Conservation (phyloP, 2,888 invertebrate genomes). For the Zygothrica quintamaculata region DNA sequence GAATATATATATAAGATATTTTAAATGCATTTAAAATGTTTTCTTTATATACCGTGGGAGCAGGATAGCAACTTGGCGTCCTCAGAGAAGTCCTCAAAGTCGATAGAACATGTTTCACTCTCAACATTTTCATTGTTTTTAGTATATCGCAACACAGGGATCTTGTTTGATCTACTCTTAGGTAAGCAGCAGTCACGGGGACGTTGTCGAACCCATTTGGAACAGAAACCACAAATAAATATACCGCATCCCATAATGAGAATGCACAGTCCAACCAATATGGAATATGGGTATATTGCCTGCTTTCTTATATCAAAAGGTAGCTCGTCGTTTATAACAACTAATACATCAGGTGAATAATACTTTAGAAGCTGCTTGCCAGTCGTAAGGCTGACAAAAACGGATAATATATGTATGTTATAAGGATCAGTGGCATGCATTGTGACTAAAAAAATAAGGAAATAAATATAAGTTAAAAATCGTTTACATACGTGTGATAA, state of each 20-base stretch:
- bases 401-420: conserved; percentile 88
- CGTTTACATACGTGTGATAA: no score
- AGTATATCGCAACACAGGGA: conserved; percentile 96
- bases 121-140: conserved; percentile 93
- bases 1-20: no score
- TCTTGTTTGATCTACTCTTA: conserved; percentile 93
- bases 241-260: conserved; percentile 90
- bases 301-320: conserved; percentile 95
- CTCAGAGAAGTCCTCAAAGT: conserved; percentile 98
- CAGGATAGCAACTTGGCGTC: conserved; percentile 98
- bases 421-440: conserved; percentile 91
- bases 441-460: no score
- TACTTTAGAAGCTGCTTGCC: conserved; percentile 89
- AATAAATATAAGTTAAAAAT: no score
- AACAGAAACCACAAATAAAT: neutral
- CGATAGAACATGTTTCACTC: conserved; percentile 99
- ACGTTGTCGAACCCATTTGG: conserved; percentile 90
- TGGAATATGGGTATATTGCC: conserved; percentile 95
- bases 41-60: conserved; percentile 92
- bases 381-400: conserved; percentile 91
- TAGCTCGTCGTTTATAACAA: conserved; percentile 92
- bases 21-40: no score
- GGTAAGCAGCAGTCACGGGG: conserved; percentile 94
- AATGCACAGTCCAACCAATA: conserved; percentile 96
- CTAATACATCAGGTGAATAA: conserved; percentile 86